These are phyloP conservation scores for Cyrtodaria siliqua DNA, from an alignment of 2,888 invertebrate genomes.

Conservation along the genomic window DNA sequence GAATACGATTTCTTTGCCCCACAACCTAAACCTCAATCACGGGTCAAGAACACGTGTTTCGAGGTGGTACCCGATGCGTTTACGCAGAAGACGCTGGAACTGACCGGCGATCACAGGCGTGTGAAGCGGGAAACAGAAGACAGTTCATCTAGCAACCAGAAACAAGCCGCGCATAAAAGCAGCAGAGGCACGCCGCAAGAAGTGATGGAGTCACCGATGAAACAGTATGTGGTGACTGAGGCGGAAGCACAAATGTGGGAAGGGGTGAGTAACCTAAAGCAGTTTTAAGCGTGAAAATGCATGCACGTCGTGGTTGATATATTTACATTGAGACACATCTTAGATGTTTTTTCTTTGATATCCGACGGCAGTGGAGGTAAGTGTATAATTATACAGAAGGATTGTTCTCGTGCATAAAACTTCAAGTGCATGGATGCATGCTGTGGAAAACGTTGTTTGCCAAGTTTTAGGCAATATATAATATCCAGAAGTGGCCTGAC, in stretches of 20 bases:
- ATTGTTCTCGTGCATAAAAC: too few species aligned
- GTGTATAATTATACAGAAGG: too few species aligned
- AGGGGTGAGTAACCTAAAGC: too few species aligned
- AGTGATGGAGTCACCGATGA: constrained; percentile 48
- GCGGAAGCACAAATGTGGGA: constrained; percentile 69
- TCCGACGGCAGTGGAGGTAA: too few species aligned
- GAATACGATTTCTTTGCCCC: constrained; percentile 78
- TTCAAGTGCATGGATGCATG: too few species aligned
- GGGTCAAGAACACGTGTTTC: constrained; percentile 77
- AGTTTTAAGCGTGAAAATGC: too few species aligned
- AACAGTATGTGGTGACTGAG: constrained; percentile 61
- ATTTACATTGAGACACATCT: too few species aligned
- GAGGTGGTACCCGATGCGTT: constrained; percentile 79
- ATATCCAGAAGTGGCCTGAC: too few species aligned
- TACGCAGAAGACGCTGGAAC: constrained; percentile 73
- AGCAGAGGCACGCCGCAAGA: not conserved
- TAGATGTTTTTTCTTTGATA: too few species aligned
- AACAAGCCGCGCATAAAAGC: constrained; percentile 3
- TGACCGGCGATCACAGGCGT: constrained; percentile 66
- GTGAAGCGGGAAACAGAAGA: constrained; percentile 38
- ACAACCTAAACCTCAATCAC: constrained; percentile 72
- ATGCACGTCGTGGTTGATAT: too few species aligned
- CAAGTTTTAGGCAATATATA: too few species aligned
- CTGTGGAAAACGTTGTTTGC: too few species aligned
- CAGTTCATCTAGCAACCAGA: constrained; percentile 15